Conservation (phyloP, 2,113 vertebrate genomes). For the Corythoichthys haematopterus region DNA sequence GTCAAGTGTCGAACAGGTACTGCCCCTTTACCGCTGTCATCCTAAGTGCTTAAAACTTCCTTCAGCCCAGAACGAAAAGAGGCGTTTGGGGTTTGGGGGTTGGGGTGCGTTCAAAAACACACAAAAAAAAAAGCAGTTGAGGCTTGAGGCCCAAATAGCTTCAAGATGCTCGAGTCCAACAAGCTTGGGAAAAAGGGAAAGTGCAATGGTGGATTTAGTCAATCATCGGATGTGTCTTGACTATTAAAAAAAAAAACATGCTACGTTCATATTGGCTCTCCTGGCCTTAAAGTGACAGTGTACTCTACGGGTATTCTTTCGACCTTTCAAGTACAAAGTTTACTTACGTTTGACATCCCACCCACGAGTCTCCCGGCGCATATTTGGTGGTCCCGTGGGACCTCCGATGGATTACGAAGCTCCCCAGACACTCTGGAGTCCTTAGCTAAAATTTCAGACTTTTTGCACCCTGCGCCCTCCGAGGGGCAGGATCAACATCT, state of each 20-base stretch:
- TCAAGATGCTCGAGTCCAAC: slow-evolving; percentile 68
- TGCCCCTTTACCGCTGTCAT: slow-evolving; percentile 50
- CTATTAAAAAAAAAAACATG: too few relatives aligned
- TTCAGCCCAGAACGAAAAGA: slow-evolving; percentile 24
- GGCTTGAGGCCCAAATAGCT: slow-evolving; percentile 67
- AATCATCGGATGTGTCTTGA: not conserved
- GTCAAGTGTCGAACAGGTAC: slow-evolving; percentile 6
- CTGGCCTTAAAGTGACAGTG: not conserved
- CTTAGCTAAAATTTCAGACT: slow-evolving; percentile 61
- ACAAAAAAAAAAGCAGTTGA: slow-evolving; percentile 2
- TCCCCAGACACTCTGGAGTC: slow-evolving; percentile 50
- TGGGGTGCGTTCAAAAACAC: not conserved
- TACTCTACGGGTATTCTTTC: not conserved
- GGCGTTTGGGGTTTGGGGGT: slow-evolving; percentile 15
- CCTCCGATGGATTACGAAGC: slow-evolving; percentile 53
- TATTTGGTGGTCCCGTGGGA: slow-evolving; percentile 46
- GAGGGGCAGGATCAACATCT: slow-evolving; percentile 11
- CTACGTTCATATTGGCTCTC: too few relatives aligned
- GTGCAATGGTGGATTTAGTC: not conserved
- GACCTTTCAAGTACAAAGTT: slow-evolving; percentile 5
- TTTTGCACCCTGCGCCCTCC: slow-evolving; percentile 38
- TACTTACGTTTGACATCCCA: slow-evolving; percentile 1
- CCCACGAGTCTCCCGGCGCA: slow-evolving; percentile 31
- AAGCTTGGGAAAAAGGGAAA: slow-evolving; percentile 28
- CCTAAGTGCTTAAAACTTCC: slow-evolving; percentile 56